These are phyloP conservation scores for Microtus montanus DNA, from an alignment of 2,113 vertebrate genomes.

Conservation along the genomic window DNA sequence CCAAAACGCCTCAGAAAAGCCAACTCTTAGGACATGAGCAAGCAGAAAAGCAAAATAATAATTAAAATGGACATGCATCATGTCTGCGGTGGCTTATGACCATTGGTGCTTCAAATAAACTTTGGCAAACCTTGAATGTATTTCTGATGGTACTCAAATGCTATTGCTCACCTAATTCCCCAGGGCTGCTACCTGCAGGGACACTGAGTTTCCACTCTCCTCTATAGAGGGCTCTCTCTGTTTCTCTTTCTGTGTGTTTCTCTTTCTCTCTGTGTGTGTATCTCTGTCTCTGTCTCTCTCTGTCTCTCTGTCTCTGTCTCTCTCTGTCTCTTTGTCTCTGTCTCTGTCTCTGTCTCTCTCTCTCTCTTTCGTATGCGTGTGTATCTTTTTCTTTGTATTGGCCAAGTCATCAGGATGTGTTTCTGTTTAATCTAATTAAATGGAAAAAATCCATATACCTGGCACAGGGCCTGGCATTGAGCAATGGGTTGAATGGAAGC, in stretches of 20 bases:
- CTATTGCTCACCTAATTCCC: background rate
- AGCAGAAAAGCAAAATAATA: background rate
- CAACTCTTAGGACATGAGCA: background rate
- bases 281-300: background rate
- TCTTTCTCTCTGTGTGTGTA: background rate
- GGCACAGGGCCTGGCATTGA: conserved; percentile 42
- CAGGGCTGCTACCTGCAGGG: background rate
- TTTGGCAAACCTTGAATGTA: background rate
- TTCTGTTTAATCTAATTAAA: conserved; percentile 48
- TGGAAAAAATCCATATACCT: background rate
- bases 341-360: too few relatives aligned
- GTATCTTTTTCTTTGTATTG: background rate
- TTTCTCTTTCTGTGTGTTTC: background rate
- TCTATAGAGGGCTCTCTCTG: background rate
- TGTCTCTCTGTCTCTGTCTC: background rate
- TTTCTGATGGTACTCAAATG: conserved; percentile 18
- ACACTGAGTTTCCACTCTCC: background rate
- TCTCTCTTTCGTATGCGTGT: background rate
- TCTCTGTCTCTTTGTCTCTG: background rate
- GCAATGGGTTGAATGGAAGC: conserved; percentile 45
- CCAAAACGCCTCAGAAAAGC: conserved; percentile 54
- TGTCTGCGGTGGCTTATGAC: background rate
- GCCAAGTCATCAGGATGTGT: background rate
- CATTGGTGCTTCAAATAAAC: background rate
- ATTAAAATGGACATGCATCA: conserved; percentile 21